phyloP scores from a whole-genome alignment of 92 coral and sea anemone species.

The Plumapathes pennacea region DNA sequence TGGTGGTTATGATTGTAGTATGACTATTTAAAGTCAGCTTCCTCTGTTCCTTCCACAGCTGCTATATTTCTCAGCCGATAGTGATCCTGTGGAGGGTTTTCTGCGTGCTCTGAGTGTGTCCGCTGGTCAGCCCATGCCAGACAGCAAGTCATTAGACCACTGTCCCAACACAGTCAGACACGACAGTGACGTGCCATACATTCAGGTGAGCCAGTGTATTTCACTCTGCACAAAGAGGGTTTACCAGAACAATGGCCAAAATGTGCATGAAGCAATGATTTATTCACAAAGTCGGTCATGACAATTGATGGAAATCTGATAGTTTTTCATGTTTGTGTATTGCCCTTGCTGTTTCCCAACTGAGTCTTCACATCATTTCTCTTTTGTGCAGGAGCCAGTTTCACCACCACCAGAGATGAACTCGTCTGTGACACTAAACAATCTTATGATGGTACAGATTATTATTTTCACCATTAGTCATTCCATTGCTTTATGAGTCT shows the following conservation, averaged over 20 bases:
- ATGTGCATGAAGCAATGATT: no score
- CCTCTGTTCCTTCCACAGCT: slow-evolving; percentile 34
- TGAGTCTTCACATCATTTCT: no score
- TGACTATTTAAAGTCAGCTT: no score
- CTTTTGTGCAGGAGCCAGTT: slow-evolving; percentile 15
- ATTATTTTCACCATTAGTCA: no score
- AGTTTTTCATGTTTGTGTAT: no score
- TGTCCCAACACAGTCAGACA: slow-evolving; percentile 29
- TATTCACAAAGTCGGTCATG: no score
- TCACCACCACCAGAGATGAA: slow-evolving; percentile 83
- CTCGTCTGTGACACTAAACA: slow-evolving; percentile 65
- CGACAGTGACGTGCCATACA: slow-evolving; percentile 52
- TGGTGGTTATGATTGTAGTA: no score
- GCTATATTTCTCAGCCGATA: slow-evolving; percentile 84
- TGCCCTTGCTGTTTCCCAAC: no score
- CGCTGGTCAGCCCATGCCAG: slow-evolving; percentile 82
- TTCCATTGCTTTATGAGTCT: no score
- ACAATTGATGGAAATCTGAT: no score
- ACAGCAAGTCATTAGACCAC: slow-evolving; percentile 51
- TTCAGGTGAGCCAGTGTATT: slow-evolving; percentile 75
- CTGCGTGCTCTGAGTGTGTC: slow-evolving; percentile 79
- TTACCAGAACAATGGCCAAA: not conserved
- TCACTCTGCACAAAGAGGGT: no score
- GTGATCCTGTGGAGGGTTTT: slow-evolving; percentile 91
- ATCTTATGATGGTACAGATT: slow-evolving; percentile 68